These are phyloP conservation scores for Cephalopholis sonnerati DNA, from an alignment of 2,113 vertebrate species.

Conservation along the genomic window DNA sequence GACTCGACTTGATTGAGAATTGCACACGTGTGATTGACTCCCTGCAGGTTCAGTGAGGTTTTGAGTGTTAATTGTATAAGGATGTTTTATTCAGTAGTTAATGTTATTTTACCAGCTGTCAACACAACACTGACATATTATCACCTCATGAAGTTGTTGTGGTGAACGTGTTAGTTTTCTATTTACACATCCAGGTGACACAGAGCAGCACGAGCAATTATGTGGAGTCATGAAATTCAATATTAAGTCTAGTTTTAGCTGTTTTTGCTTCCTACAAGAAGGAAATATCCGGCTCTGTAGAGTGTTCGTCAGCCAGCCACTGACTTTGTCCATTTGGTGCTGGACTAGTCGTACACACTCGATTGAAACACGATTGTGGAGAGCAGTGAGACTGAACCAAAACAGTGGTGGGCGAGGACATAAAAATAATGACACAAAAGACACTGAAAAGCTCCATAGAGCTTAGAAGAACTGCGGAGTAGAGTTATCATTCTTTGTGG, in stretches of 20 bases:
- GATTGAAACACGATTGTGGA: too few species aligned
- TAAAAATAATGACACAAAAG: background rate
- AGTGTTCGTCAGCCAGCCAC: background rate
- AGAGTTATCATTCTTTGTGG: background rate
- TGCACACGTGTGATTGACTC: too few species aligned
- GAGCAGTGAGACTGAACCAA: background rate
- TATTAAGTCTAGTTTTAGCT: background rate
- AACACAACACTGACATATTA: background rate
- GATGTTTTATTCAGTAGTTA: background rate
- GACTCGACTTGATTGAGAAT: too few species aligned
- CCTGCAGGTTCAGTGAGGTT: too few species aligned
- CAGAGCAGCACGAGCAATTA: background rate
- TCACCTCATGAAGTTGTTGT: background rate
- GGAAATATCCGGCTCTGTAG: background rate
- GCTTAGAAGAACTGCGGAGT: background rate
- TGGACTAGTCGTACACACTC: background rate
- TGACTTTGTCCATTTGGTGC: background rate
- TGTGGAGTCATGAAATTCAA: background rate
- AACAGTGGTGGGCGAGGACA: background rate
- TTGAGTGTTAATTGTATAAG: background rate
- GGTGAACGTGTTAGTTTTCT: background rate
- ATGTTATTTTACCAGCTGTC: background rate
- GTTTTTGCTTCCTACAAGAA: too few species aligned
- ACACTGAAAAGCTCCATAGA: too few species aligned
- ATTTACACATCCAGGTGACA: background rate